Evolutionary conservation across 2,797 vertebrate genomes (phyloP).

Genomic region (Hemibagrus guttatus): DNA sequence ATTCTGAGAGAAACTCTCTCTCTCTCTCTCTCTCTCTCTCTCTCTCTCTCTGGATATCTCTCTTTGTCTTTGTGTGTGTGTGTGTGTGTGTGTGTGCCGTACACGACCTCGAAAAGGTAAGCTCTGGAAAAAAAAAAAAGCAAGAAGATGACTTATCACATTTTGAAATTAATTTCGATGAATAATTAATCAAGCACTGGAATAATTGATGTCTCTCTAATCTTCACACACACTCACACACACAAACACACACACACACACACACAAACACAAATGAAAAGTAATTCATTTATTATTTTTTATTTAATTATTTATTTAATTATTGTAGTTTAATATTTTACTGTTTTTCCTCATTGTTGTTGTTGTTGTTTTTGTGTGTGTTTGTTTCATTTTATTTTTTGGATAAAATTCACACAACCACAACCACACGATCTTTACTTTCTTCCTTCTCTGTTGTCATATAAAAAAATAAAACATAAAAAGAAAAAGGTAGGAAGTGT

Average conservation of each 20-base stretch:
- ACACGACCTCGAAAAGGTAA: neutral
- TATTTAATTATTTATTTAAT: neutral
- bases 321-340: neutral
- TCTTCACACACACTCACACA: neutral
- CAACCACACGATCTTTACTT: neutral
- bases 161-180: conserved; percentile 89
- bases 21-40: conserved; percentile 22
- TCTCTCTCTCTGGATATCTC: neutral
- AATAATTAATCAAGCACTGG: conserved; percentile 80
- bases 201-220: conserved; percentile 11
- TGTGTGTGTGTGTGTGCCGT: too few relatives aligned
- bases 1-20: conserved; percentile 62
- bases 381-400: neutral
- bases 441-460: neutral
- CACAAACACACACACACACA: neutral
- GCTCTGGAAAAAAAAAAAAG: conserved; percentile 26
- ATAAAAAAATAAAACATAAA: neutral
- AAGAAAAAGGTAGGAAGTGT: neutral
- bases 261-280: neutral
- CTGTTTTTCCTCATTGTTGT: neutral
- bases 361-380: neutral
- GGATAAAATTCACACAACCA: neutral
- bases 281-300: neutral
- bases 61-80: neutral
- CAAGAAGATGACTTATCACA: conserved; percentile 83